phyloP scores from a whole-genome alignment of 2,797 vertebrate genomes.

The Chrosomus eos region DNA sequence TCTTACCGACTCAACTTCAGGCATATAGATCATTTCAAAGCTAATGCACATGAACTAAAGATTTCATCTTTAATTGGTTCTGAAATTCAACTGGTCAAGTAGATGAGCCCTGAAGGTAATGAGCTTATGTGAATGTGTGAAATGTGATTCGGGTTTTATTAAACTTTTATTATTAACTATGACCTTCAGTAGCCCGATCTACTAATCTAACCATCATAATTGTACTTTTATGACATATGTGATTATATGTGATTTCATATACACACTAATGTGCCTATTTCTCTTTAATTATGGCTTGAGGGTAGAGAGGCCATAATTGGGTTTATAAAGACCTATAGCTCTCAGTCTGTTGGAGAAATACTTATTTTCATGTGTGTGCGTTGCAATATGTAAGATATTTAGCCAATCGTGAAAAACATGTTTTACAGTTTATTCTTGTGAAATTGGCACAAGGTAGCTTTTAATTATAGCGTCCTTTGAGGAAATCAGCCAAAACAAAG shows the following conservation, averaged over 20 bases:
- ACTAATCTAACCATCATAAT: constrained; percentile 14
- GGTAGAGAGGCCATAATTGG: not conserved
- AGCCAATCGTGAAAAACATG: not conserved
- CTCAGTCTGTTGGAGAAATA: not conserved
- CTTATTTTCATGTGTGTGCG: no score
- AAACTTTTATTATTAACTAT: constrained; percentile 21
- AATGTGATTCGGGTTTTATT: constrained; percentile 1
- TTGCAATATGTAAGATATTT: not conserved
- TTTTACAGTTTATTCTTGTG: not conserved
- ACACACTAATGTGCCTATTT: not conserved
- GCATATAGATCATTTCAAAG: not conserved
- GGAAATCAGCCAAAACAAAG: not conserved
- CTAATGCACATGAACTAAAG: not conserved
- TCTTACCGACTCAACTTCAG: not conserved
- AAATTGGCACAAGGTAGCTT: not conserved
- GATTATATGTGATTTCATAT: constrained; percentile 14
- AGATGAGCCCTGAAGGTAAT: constrained; percentile 14
- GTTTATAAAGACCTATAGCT: not conserved
- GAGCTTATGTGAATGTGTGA: constrained; percentile 24
- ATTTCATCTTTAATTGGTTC: constrained; percentile 20
- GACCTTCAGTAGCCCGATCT: not conserved
- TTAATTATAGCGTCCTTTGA: not conserved
- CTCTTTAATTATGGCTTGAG: not conserved
- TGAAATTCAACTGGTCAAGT: constrained; percentile 1
- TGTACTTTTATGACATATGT: not conserved